Evolutionary conservation across 2,888 invertebrate genomes (phyloP).

Genomic region (Cordylochernes scorpioides): DNA sequence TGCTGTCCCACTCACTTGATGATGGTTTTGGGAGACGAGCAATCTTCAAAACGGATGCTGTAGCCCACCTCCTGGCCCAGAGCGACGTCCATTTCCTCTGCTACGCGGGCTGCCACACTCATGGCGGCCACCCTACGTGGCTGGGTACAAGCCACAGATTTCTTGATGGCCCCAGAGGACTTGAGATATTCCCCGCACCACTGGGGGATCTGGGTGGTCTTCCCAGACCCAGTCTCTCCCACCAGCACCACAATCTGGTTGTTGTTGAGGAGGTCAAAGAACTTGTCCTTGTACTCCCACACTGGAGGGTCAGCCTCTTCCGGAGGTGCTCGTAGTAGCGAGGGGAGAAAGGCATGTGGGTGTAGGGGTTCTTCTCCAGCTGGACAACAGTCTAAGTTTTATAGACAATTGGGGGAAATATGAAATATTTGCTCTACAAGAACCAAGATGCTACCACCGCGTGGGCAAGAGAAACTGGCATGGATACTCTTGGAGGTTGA

Average conservation of each 20-base stretch:
- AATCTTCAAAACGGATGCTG: constrained; percentile 95
- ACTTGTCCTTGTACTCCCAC: constrained; percentile 88
- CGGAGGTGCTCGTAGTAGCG: constrained; percentile 37
- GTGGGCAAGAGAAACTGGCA: too few relatives aligned
- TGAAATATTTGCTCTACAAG: too few relatives aligned
- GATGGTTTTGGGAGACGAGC: constrained; percentile 72
- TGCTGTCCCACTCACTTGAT: constrained; percentile 39
- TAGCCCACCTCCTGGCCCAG: constrained; percentile 75
- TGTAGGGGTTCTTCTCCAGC: constrained; percentile 40
- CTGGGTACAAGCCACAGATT: constrained; percentile 82
- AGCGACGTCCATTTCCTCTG: constrained; percentile 96
- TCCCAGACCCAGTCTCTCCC: constrained; percentile 98
- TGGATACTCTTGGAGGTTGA: too few relatives aligned
- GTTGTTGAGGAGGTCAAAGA: constrained; percentile 68
- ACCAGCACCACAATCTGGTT: constrained; percentile 87
- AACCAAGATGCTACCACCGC: too few relatives aligned
- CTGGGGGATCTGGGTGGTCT: constrained; percentile 96
- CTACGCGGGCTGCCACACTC: constrained; percentile 94
- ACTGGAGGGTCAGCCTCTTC: constrained; percentile 86
- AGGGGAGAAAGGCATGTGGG: constrained; percentile 53
- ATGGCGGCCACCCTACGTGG: constrained; percentile 93
- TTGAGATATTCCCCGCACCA: constrained; percentile 58
- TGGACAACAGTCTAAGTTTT: too few relatives aligned
- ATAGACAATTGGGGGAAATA: too few relatives aligned
- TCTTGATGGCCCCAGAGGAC: constrained; percentile 27